Conservation (phyloP, 2,797 vertebrate species). For the Thaleichthys pacificus region DNA sequence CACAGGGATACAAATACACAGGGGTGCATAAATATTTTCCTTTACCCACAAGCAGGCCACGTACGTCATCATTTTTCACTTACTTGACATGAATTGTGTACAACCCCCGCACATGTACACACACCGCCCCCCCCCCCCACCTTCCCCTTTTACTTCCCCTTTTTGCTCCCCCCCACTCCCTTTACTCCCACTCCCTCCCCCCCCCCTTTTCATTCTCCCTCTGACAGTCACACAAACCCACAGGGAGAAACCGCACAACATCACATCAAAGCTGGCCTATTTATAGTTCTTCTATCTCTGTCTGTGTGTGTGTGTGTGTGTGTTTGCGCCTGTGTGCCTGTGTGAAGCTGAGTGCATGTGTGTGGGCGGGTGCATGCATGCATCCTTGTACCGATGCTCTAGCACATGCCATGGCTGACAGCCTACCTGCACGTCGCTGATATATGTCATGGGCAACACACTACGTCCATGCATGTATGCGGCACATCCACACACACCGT, state of each 20-base stretch:
- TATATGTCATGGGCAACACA: not conserved
- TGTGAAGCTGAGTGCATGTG: constrained; percentile 19
- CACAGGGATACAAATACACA: not conserved
- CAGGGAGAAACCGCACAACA: constrained; percentile 71
- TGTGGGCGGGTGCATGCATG: constrained; percentile 21
- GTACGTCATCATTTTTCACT: constrained; percentile 38
- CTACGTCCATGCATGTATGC: too few relatives aligned
- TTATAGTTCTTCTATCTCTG: constrained; percentile 62
- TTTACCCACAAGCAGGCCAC: not conserved
- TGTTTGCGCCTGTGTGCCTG: constrained; percentile 15
- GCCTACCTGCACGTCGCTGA: not conserved
- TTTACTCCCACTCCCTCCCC: constrained; percentile 5
- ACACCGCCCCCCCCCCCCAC: constrained; percentile 1
- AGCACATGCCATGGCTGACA: not conserved
- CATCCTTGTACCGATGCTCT: constrained; percentile 2
- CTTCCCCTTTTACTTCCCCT: constrained; percentile 39
- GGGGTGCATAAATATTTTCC: not conserved
- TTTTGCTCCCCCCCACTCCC: not conserved
- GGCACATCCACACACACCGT: too few relatives aligned
- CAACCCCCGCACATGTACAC: constrained; percentile 37
- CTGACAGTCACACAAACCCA: constrained; percentile 73
- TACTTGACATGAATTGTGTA: too few relatives aligned
- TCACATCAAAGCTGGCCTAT: constrained; percentile 74
- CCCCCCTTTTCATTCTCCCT: constrained; percentile 21
- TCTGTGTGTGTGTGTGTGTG: not conserved